Base-by-base conservation (phyloP, 2,888 invertebrate genomes). In the Epirrita christyi region DNA sequence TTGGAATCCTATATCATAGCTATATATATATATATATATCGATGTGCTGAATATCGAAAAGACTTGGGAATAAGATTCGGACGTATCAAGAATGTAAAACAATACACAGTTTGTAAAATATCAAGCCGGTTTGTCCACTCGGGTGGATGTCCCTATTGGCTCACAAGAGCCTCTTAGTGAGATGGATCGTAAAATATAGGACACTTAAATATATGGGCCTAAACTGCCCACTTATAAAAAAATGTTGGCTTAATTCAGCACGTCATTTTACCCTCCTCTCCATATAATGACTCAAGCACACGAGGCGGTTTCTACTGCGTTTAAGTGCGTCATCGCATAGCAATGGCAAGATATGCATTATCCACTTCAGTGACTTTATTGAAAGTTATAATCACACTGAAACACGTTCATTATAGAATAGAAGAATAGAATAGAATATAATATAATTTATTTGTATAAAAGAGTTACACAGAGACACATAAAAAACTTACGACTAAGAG, bases 161-260 rank as follows among this genome's bases (percentile, higher is more conserved):
- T 68, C 71, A 68, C 68, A 78, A 87, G 87, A 76, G 76, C 85
- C 82, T 88, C 86, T 80, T 69, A 81, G 78, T 82, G 79, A 74
- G 79, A 84, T 81, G 85, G 87, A 82, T 85, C 90, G 85, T 90
- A 89, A 90, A 90, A 90, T 88, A 88, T 88, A 88, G 83, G 86
- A 85, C 81, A 85, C 87, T 89, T 82, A 86, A 87, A 86, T 71
- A 87, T 85, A 85, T 85, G 84, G 85, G 76, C 75, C 78, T 88
- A 88, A 87, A 88, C 81, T 83, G 84, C 83, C 88, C 89, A 88
- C 89, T 90, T 87, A 84, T 83, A 86, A 89, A 89, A 86, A 90
- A 88, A 90, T 83, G 86, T 86, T 83, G 84, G 85, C 85, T 88
- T 89, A 88, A 91, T 89, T 86, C 87, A 87, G 81, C 81, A 83